phyloP scores from a whole-genome alignment of 2,888 invertebrate species.

The Zhuqinia jingwanae region DNA sequence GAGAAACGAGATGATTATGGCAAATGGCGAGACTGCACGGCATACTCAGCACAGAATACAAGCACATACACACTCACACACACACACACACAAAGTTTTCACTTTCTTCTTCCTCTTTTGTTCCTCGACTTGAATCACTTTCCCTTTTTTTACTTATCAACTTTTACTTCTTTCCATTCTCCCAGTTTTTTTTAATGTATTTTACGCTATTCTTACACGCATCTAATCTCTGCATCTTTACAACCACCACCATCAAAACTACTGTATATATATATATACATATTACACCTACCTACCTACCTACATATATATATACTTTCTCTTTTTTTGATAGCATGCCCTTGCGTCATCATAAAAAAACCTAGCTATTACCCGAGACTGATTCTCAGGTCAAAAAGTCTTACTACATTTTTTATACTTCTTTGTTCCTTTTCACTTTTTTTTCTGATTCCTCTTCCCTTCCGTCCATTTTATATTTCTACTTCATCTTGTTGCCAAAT shows the following conservation, averaged over 20 bases:
- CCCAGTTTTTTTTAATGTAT: slow-evolving; percentile 4
- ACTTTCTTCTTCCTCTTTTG: slow-evolving; percentile 33
- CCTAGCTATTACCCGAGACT: slow-evolving; percentile 26
- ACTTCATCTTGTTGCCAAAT: slow-evolving; percentile 12
- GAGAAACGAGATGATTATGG: slow-evolving; percentile 22
- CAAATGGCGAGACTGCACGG: slow-evolving; percentile 18
- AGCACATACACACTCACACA: not conserved
- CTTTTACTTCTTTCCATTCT: slow-evolving; percentile 24
- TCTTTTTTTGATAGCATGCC: too few species aligned
- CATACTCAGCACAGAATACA: not conserved
- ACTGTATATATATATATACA: too few species aligned
- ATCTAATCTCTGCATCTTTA: slow-evolving; percentile 49
- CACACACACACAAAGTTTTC: not conserved
- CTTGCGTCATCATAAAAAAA: slow-evolving; percentile 17
- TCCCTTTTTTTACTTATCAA: slow-evolving; percentile 38
- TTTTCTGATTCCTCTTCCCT: slow-evolving; percentile 20
- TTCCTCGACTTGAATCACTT: slow-evolving; percentile 37
- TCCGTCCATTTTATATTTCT: slow-evolving; percentile 16
- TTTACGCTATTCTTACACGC: slow-evolving; percentile 45
- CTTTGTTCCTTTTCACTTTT: slow-evolving; percentile 25
- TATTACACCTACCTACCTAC: too few species aligned
- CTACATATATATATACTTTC: too few species aligned
- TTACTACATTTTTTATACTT: slow-evolving; percentile 18
- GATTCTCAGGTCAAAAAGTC: slow-evolving; percentile 56
- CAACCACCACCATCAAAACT: not conserved